These are phyloP conservation scores for Trichonephila clavata DNA, from an alignment of 1,140 invertebrate species.

Conservation along the genomic window DNA sequence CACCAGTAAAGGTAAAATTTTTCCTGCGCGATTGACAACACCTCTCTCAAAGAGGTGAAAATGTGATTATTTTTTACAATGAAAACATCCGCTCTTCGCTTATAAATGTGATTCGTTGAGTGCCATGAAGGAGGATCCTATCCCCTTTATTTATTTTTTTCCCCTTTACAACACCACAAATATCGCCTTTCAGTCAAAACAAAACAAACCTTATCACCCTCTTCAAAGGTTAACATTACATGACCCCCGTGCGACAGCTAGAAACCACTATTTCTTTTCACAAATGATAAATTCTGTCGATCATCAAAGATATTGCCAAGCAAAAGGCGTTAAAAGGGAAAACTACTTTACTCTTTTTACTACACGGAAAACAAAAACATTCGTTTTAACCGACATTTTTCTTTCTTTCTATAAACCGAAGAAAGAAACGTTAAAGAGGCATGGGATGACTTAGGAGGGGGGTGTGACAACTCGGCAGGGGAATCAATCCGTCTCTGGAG, in stretches of 20 bases:
- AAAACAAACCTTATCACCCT: not conserved
- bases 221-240: not conserved
- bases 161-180: not conserved
- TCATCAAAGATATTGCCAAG: not conserved
- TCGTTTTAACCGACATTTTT: not conserved
- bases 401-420: not conserved
- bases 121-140: not conserved
- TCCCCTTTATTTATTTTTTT: not conserved
- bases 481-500: slow-evolving; percentile 19
- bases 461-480: not conserved
- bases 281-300: slow-evolving; percentile 1
- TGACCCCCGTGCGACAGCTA: not conserved
- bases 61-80: not conserved
- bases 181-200: not conserved
- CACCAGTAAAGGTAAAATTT: not conserved
- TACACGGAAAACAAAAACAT: not conserved
- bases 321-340: not conserved
- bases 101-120: not conserved
- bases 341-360: not conserved
- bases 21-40: not conserved
- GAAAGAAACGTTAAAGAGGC: not conserved
- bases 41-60: not conserved
- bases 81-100: not conserved
- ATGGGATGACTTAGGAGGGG: not conserved
- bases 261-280: slow-evolving; percentile 8